Evolutionary conservation across 1,140 invertebrate genomes (phyloP).

Genomic region (Cydia fagiglandana): DNA sequence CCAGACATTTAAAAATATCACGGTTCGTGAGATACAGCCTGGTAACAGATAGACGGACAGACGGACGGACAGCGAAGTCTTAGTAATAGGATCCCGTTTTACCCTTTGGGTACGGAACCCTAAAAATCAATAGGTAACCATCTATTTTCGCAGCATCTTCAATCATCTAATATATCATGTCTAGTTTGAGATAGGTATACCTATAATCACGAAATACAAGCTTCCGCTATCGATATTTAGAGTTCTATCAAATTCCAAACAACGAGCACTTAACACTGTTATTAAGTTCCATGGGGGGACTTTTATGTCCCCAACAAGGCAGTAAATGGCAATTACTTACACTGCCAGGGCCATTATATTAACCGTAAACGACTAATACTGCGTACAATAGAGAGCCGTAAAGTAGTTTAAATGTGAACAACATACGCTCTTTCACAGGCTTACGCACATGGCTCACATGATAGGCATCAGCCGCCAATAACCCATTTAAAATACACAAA

Average conservation of each 20-base stretch:
- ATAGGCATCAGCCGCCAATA: background rate
- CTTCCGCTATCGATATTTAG: background rate
- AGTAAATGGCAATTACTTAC: conserved; percentile 31
- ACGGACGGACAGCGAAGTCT: too few species aligned
- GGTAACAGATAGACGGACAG: too few species aligned
- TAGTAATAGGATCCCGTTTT: too few species aligned
- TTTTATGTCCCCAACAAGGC: conserved; percentile 31
- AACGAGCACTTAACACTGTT: conserved; percentile 28
- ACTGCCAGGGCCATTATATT: conserved; percentile 15
- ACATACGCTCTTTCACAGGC: background rate
- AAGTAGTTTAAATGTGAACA: background rate
- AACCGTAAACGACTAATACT: conserved; percentile 12
- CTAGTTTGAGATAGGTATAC: too few species aligned
- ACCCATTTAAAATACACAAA: background rate
- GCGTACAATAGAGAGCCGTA: background rate
- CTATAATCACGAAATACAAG: background rate
- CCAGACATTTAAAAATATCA: too few species aligned
- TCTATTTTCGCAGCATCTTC: too few species aligned
- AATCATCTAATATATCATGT: too few species aligned
- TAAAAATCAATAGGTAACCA: too few species aligned
- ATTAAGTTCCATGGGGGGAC: conserved; percentile 26
- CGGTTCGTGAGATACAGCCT: too few species aligned
- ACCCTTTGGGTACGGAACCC: too few species aligned
- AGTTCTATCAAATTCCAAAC: conserved; percentile 18
- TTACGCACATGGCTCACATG: background rate